Percentiles rank a stretch among this genome's conserved stretches.
These are phyloP conservation scores for Scolopax bukidnonensis DNA, from an alignment of 2,797 vertebrate genomes.

Conservation along the genomic window DNA sequence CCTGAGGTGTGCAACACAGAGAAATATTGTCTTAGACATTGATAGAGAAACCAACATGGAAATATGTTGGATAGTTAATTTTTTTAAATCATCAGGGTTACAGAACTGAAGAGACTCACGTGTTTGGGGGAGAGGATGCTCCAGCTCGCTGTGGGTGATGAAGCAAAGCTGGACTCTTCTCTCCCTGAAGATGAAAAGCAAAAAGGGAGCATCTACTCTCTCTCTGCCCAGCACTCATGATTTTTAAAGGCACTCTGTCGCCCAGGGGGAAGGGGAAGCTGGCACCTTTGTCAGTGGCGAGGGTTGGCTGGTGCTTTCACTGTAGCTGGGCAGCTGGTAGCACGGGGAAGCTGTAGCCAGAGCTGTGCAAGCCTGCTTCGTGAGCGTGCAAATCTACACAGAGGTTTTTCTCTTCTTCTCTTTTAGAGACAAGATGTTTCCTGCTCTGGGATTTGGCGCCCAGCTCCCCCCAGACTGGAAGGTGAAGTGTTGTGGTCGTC, in stretches of 20 bases:
- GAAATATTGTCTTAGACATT: neutral
- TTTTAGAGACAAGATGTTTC: conserved; percentile 97
- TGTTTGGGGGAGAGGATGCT: neutral
- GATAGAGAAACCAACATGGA: neutral
- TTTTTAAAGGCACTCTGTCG: neutral
- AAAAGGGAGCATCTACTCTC: neutral
- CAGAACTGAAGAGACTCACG: neutral
- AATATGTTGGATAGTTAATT: neutral
- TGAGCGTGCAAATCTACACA: neutral
- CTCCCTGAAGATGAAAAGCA: neutral
- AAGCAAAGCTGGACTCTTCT: neutral
- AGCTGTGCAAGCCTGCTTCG: neutral
- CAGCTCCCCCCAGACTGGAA: conserved; percentile 99
- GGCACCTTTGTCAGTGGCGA: neutral
- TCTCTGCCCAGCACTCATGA: neutral
- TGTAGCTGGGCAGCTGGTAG: neutral
- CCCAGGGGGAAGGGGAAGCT: neutral
- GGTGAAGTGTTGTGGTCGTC: conserved; percentile 76
- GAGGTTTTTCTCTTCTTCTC: conserved; percentile 37
- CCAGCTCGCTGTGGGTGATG: neutral
- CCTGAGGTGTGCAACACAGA: neutral
- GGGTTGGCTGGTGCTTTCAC: neutral
- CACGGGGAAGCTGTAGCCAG: accelerated
- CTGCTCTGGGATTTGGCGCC: conserved; percentile 97
- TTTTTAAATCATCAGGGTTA: neutral